These are phyloP conservation scores for Notocelia uddmanniana DNA, from an alignment of 2,888 invertebrate genomes.

Conservation along the genomic window DNA sequence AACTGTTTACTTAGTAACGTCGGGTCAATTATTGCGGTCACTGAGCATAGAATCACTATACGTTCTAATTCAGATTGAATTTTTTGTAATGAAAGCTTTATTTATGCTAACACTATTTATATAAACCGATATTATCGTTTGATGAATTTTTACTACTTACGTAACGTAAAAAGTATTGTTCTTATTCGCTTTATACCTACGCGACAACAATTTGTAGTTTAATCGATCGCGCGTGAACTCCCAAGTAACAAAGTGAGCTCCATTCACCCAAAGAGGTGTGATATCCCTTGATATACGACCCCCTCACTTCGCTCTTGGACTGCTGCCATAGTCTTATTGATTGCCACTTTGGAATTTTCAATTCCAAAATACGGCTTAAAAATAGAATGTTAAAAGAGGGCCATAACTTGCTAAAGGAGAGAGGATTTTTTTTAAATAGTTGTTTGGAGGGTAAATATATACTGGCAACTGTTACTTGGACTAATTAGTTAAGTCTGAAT, in stretches of 20 bases:
- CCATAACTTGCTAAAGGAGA: conserved; percentile 35
- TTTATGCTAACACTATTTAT: too few species aligned
- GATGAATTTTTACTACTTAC: too few species aligned
- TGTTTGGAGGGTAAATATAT: not conserved
- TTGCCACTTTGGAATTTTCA: conserved; percentile 62
- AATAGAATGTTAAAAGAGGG: conserved; percentile 43
- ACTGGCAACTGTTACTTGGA: not conserved
- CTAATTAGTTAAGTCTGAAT: not conserved
- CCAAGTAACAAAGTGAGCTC: conserved; percentile 36
- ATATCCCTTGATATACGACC: conserved; percentile 59
- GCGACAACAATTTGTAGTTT: not conserved
- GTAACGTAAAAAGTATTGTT: not conserved
- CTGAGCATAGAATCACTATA: too few species aligned
- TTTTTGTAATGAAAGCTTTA: too few species aligned
- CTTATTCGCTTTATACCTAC: not conserved
- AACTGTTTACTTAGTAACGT: too few species aligned
- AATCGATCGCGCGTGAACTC: conserved; percentile 29
- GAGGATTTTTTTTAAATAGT: not conserved
- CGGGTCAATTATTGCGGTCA: too few species aligned
- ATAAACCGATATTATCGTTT: too few species aligned
- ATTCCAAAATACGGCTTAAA: conserved; percentile 55
- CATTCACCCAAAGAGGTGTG: conserved; percentile 45
- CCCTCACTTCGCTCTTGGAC: conserved; percentile 58
- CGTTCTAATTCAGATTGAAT: too few species aligned
- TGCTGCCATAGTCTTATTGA: conserved; percentile 62